Conservation (phyloP, 1,140 invertebrate genomes). For the Latrodectus geometricus region DNA sequence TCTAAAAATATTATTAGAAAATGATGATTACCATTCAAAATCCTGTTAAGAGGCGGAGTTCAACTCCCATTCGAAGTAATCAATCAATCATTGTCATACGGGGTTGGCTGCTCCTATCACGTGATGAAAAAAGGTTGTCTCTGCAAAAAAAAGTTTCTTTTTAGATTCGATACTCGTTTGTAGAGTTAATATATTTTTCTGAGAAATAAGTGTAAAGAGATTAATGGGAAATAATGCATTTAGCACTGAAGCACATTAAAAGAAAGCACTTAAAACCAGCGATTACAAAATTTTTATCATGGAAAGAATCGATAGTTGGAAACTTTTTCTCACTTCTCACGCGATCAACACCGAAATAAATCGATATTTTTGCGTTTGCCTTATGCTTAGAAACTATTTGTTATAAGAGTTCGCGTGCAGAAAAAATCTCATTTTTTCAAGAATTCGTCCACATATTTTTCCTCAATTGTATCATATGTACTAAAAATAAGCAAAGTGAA, state of each 20-base stretch:
- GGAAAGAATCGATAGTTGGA: not conserved
- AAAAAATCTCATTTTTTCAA: not conserved
- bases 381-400: not conserved
- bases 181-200: too few species aligned
- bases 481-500: too few species aligned
- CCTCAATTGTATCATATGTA: not conserved
- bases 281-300: not conserved
- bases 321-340: not conserved
- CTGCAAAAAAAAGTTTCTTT: slow-evolving; percentile 7
- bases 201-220: not conserved
- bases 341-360: not conserved
- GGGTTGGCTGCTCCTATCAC: slow-evolving; percentile 47
- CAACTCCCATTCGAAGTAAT: slow-evolving; percentile 17
- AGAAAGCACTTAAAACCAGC: not conserved
- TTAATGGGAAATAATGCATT: not conserved
- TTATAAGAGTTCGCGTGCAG: not conserved
- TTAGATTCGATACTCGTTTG: not conserved
- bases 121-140: slow-evolving; percentile 36
- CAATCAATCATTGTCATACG: slow-evolving; percentile 46
- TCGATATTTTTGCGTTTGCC: not conserved
- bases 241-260: too few species aligned
- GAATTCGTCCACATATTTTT: not conserved
- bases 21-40: too few species aligned
- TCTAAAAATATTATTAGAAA: too few species aligned
- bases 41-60: slow-evolving; percentile 26